phyloP scores from a whole-genome alignment of 2,888 invertebrate genomes.

The Acanthosoma haemorrhoidale region DNA sequence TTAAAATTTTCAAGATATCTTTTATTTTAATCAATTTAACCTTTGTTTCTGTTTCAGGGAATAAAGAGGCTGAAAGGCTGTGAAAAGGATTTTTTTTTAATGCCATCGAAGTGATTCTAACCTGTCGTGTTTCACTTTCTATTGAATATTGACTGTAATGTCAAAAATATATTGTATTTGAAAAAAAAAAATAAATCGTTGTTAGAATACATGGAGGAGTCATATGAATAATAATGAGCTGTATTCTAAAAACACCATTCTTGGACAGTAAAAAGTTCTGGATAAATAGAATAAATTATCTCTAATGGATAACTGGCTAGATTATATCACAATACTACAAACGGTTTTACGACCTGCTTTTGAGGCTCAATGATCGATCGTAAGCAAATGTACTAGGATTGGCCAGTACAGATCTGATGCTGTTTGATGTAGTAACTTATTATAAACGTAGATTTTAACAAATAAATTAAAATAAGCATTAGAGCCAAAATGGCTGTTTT shows the following conservation, averaged over 20 bases:
- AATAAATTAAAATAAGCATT: constrained; percentile 1
- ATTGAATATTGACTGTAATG: too few species aligned
- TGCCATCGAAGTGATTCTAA: too few species aligned
- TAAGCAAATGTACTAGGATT: neutral
- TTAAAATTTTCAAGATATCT: too few species aligned
- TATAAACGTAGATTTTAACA: neutral
- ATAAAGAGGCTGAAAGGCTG: neutral
- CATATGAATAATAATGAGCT: too few species aligned
- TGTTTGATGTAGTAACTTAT: neutral
- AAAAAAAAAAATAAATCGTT: too few species aligned
- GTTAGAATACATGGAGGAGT: too few species aligned
- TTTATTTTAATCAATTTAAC: too few species aligned
- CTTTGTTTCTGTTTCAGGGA: neutral
- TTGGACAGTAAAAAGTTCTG: too few species aligned
- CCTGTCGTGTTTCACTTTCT: too few species aligned
- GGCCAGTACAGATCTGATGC: neutral
- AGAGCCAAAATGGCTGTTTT: neutral
- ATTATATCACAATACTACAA: neutral
- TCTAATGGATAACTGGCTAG: neutral
- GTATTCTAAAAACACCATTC: too few species aligned
- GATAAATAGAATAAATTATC: too few species aligned
- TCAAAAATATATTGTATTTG: constrained; percentile 4
- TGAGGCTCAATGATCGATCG: constrained; percentile 2
- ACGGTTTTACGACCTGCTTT: neutral
- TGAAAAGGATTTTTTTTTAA: neutral